Percentiles rank a stretch among this genome's conserved stretches.
phyloP scores from a whole-genome alignment of 2,797 vertebrate genomes.

The Microctenopoma lineatum region DNA sequence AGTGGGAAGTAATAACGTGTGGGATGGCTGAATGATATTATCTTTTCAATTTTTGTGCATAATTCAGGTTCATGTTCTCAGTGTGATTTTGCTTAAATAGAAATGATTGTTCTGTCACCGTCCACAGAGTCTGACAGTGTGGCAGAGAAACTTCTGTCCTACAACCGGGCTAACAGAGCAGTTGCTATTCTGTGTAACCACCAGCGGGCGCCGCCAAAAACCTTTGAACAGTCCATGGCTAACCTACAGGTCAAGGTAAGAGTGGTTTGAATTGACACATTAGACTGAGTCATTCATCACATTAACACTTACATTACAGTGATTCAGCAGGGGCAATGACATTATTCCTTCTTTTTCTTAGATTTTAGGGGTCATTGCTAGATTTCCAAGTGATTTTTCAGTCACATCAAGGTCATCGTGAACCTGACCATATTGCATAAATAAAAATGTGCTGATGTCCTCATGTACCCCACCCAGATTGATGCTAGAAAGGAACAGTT shows the following conservation, averaged over 20 bases:
- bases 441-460: background rate
- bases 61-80: conserved; percentile 13
- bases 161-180: conserved; percentile 86
- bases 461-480: conserved; percentile 59
- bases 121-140: conserved; percentile 73
- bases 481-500: conserved; percentile 79
- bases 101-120: conserved; percentile 19
- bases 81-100: conserved; percentile 12
- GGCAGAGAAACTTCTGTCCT: conserved; percentile 84
- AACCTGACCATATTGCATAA: background rate
- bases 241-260: conserved; percentile 79
- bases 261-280: background rate
- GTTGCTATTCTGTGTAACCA: conserved; percentile 89
- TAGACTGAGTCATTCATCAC: background rate
- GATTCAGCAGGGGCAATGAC: background rate
- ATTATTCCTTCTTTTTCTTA: background rate
- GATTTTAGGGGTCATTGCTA: background rate
- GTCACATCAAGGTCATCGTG: background rate
- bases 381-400: background rate
- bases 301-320: background rate
- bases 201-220: conserved; percentile 86
- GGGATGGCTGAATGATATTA: background rate
- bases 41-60: conserved; percentile 4
- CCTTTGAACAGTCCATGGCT: conserved; percentile 87
- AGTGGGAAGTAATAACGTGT: background rate